phyloP scores from a whole-genome alignment of 2,888 invertebrate species.

The Cephonodes hylas region DNA sequence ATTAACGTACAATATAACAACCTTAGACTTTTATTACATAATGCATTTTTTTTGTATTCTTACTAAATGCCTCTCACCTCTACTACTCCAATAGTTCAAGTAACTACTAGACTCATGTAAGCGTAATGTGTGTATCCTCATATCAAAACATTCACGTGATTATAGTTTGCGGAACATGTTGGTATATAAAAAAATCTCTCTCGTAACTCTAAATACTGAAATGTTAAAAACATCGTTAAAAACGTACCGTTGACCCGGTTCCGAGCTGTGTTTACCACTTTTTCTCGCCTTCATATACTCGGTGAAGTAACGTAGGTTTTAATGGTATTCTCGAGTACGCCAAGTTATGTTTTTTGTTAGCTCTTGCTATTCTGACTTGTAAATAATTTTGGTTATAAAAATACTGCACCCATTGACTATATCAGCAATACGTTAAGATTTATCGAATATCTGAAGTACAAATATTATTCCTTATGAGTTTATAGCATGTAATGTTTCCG shows the following conservation, averaged over 20 bases:
- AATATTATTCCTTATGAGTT: too few relatives aligned
- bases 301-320: conserved; percentile 19
- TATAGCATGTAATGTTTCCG: too few relatives aligned
- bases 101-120: not conserved
- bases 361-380: not conserved
- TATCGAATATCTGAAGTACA: too few relatives aligned
- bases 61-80: too few relatives aligned
- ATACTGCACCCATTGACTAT: not conserved
- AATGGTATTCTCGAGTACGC: not conserved
- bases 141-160: conserved; percentile 34
- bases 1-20: too few relatives aligned
- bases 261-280: conserved; percentile 43
- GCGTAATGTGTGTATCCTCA: not conserved
- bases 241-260: conserved; percentile 48
- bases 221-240: conserved; percentile 53
- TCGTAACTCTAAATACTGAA: conserved; percentile 41
- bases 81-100: too few relatives aligned
- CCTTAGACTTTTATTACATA: too few relatives aligned
- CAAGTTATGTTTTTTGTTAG: not conserved
- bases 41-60: too few relatives aligned
- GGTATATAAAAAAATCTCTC: conserved; percentile 36
- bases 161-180: conserved; percentile 46
- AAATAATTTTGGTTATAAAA: not conserved
- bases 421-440: too few relatives aligned
- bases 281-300: conserved; percentile 26